Evolutionary conservation across 2,797 vertebrate species (phyloP).

Genomic region (Macropodus opercularis): DNA sequence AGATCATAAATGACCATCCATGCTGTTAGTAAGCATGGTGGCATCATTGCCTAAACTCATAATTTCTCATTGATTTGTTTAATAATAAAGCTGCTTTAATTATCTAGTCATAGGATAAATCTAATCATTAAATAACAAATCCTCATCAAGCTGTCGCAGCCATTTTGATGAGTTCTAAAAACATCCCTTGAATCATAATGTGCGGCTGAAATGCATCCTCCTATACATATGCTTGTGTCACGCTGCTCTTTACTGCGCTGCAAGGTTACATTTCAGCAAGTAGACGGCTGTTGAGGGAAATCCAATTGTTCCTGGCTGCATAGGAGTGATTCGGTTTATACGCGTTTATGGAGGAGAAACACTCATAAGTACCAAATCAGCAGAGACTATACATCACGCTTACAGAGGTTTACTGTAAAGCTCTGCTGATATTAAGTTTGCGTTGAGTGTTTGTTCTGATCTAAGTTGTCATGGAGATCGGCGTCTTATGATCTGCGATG

Average conservation of each 20-base stretch:
- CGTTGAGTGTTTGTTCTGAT: constrained; percentile 24
- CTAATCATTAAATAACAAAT: background rate
- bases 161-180: constrained; percentile 7
- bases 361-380: constrained; percentile 47
- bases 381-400: constrained; percentile 29
- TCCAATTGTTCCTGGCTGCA: constrained; percentile 32
- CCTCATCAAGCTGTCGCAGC: background rate
- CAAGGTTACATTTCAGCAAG: constrained; percentile 51
- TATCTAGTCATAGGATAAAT: constrained; percentile 4
- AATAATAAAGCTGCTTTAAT: constrained; percentile 9
- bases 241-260: constrained; percentile 34
- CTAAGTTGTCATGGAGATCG: constrained; percentile 12
- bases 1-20: too few relatives aligned
- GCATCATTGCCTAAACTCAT: too few relatives aligned
- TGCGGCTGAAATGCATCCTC: constrained; percentile 22
- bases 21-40: too few relatives aligned
- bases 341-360: constrained; percentile 55
- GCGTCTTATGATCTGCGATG: constrained; percentile 10
- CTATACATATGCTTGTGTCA: constrained; percentile 16
- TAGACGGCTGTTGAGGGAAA: constrained; percentile 30
- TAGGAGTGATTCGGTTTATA: constrained; percentile 55
- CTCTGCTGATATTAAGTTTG: constrained; percentile 35
- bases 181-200: background rate
- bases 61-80: constrained; percentile 7
- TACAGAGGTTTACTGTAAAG: constrained; percentile 32